Evolutionary conservation across 2,113 vertebrate genomes (phyloP).

Genomic region (Illadopsis cleaveri): DNA sequence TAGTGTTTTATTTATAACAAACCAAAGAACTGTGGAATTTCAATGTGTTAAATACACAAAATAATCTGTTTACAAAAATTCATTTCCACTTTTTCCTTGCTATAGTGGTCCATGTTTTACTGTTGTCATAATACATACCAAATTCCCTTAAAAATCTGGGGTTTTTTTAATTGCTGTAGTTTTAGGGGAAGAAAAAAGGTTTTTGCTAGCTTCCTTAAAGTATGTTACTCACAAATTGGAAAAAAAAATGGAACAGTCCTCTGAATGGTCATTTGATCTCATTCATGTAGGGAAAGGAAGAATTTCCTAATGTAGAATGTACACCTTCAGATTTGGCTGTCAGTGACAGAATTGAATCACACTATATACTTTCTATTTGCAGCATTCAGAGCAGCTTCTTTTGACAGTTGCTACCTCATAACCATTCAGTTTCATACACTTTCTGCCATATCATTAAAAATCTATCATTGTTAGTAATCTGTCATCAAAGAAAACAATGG

Average conservation of each 20-base stretch:
- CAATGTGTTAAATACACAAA: background rate
- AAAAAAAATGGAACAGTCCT: background rate
- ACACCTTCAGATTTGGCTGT: background rate
- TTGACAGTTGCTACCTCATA: background rate
- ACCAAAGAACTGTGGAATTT: background rate
- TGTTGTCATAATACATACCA: background rate
- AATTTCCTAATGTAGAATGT: background rate
- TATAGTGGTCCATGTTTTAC: rapidly evolving
- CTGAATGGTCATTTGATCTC: background rate
- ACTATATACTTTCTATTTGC: background rate
- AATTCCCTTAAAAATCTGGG: background rate
- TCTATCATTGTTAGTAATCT: background rate
- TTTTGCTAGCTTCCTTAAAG: background rate
- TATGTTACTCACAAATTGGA: background rate
- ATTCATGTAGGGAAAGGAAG: background rate
- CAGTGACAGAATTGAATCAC: background rate
- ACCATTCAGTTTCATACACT: background rate
- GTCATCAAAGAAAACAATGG: background rate
- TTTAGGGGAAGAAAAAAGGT: background rate
- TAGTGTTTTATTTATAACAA: background rate
- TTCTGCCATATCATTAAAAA: background rate
- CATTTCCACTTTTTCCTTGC: background rate
- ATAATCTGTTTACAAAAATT: background rate
- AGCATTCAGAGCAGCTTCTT: background rate
- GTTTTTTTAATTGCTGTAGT: background rate